phyloP scores from a whole-genome alignment of 2,888 invertebrate species.

The Adela reaumurella region DNA sequence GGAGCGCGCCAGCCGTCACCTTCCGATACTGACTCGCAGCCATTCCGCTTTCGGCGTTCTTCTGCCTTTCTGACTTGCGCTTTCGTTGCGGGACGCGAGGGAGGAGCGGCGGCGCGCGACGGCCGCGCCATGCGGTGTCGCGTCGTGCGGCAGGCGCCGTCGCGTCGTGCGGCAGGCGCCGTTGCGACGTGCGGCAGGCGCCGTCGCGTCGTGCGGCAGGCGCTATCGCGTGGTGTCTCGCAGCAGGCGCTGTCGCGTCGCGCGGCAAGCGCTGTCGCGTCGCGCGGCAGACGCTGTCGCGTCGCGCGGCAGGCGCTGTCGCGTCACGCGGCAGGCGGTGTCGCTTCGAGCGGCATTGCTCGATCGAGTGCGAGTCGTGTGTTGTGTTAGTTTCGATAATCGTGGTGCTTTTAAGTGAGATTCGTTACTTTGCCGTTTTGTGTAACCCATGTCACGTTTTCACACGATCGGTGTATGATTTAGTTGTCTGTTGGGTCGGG shows the following conservation, averaged over 20 bases:
- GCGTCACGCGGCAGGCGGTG: constrained; percentile 10
- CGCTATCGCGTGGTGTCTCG: constrained; percentile 4
- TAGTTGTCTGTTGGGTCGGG: background rate
- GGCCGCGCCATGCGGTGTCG: constrained; percentile 5
- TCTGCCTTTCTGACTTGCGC: background rate
- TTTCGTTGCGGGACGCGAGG: background rate
- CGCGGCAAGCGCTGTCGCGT: constrained; percentile 7
- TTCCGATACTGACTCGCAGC: constrained; percentile 1
- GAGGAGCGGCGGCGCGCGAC: background rate
- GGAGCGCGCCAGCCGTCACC: constrained; percentile 26
- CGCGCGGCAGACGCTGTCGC: constrained; percentile 9
- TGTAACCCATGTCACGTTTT: background rate
- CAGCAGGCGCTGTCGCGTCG: constrained; percentile 7
- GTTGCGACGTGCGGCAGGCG: constrained; percentile 7
- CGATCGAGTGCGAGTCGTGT: constrained; percentile 7
- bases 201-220: constrained; percentile 6
- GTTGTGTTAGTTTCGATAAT: constrained; percentile 1
- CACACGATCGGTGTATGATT: constrained; percentile 2
- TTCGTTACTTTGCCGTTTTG: constrained; percentile 1
- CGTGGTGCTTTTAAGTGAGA: constrained; percentile 3
- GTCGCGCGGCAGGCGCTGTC: constrained; percentile 11
- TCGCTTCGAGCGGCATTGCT: constrained; percentile 10
- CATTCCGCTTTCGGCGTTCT: background rate
- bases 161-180: constrained; percentile 6
- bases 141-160: constrained; percentile 7